These are phyloP conservation scores for Campoplex nolae DNA, from an alignment of 2,888 invertebrate species.

Conservation along the genomic window DNA sequence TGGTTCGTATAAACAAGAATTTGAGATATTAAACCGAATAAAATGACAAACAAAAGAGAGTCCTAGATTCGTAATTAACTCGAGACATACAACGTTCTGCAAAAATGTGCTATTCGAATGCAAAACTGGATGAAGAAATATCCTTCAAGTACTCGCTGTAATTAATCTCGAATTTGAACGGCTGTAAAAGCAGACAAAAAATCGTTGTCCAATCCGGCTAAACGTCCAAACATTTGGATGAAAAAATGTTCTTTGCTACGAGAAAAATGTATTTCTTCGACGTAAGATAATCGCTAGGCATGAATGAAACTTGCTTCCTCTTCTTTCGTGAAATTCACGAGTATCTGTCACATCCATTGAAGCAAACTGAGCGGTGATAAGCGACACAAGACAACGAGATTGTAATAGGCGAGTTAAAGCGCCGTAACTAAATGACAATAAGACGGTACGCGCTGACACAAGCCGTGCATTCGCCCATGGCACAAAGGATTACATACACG, in stretches of 20 bases:
- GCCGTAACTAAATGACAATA: constrained; percentile 54
- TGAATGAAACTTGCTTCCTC: neutral
- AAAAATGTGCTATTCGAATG: neutral
- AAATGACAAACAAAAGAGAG: neutral
- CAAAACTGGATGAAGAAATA: neutral
- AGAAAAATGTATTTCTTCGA: neutral
- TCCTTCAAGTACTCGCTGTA: neutral
- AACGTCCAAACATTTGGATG: neutral
- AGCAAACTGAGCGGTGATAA: constrained; percentile 24
- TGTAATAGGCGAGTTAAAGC: constrained; percentile 40
- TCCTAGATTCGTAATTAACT: neutral
- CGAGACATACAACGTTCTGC: neutral
- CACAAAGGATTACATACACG: constrained; percentile 56
- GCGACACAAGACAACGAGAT: constrained; percentile 26
- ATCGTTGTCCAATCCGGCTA: neutral
- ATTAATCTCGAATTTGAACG: neutral
- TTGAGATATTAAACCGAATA: neutral
- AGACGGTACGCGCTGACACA: constrained; percentile 36
- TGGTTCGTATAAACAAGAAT: neutral
- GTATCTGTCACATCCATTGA: neutral
- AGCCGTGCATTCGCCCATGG: constrained; percentile 43
- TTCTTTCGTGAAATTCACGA: constrained; percentile 18
- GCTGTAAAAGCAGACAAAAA: neutral
- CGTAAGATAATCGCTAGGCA: neutral
- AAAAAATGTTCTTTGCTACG: neutral